Conservation (phyloP, 1,140 invertebrate species). For the Pogonus chalceus region DNA sequence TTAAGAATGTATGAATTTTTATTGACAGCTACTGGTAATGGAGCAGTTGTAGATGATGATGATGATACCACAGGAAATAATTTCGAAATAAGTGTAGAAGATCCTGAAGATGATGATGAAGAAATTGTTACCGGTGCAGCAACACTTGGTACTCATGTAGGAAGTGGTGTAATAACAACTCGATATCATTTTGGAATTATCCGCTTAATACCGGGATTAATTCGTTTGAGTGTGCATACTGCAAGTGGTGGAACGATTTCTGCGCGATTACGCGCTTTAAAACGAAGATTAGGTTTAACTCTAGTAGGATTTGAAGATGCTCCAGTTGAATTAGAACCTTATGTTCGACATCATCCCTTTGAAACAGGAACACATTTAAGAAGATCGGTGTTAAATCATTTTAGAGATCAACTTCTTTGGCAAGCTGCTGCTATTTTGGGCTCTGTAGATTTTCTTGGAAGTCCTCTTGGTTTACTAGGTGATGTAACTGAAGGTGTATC, state of each 20-base stretch:
- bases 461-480: slow-evolving; percentile 89
- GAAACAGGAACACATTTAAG: slow-evolving; percentile 77
- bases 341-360: slow-evolving; percentile 75
- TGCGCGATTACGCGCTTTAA: slow-evolving; percentile 64
- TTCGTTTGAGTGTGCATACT: slow-evolving; percentile 78
- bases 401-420: slow-evolving; percentile 82
- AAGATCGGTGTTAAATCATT: slow-evolving; percentile 68
- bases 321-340: slow-evolving; percentile 80
- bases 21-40: neutral
- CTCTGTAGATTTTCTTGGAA: slow-evolving; percentile 94
- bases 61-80: neutral
- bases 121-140: slow-evolving; percentile 53
- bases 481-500: slow-evolving; percentile 93
- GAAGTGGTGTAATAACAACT: slow-evolving; percentile 48
- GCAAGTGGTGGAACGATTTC: slow-evolving; percentile 64
- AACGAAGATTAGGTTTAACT: slow-evolving; percentile 76
- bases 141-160: slow-evolving; percentile 24
- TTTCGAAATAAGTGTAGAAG: slow-evolving; percentile 42
- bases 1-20: neutral
- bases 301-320: slow-evolving; percentile 96
- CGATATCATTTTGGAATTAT: slow-evolving; percentile 85
- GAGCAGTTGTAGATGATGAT: neutral
- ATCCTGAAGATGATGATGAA: slow-evolving; percentile 61
- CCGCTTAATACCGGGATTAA: slow-evolving; percentile 63
- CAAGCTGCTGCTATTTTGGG: slow-evolving; percentile 92